These are phyloP conservation scores for Drosophila ezoana DNA, from an alignment of 2,888 invertebrate genomes.

Conservation along the genomic window DNA sequence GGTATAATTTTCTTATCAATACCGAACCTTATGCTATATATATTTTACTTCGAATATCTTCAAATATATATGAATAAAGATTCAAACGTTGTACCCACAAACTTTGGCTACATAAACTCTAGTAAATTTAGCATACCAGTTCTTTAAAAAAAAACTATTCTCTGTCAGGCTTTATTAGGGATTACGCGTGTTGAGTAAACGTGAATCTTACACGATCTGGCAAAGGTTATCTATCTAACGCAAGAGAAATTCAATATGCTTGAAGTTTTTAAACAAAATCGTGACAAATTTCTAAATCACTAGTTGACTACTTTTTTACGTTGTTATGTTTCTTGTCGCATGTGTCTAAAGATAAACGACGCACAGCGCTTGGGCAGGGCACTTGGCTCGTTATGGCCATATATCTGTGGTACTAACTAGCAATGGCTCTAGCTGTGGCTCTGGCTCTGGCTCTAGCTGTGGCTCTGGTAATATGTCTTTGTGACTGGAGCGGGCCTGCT, in stretches of 20 bases:
- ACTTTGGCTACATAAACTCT: background rate
- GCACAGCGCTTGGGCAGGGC: conserved; percentile 49
- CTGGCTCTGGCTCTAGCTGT: conserved; percentile 8
- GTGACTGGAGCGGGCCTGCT: conserved; percentile 36
- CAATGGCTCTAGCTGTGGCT: conserved; percentile 4
- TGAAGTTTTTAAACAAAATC: conserved; percentile 42
- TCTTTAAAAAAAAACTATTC: background rate
- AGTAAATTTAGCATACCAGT: background rate
- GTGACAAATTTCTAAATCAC: conserved; percentile 68
- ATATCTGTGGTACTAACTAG: conserved; percentile 29
- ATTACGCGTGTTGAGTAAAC: background rate
- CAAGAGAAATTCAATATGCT: conserved; percentile 41
- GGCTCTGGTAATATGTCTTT: conserved; percentile 22
- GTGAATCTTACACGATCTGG: background rate
- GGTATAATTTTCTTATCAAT: background rate
- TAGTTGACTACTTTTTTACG: conserved; percentile 11
- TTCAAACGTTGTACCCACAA: too few relatives aligned
- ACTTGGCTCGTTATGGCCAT: conserved; percentile 57
- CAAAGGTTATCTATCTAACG: conserved; percentile 5
- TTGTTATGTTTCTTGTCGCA: conserved; percentile 13
- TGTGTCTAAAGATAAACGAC: conserved; percentile 51
- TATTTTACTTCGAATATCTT: background rate
- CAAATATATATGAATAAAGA: background rate
- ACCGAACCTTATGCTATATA: background rate
- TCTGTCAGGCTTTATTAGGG: background rate